Base-by-base conservation (phyloP, 2,888 invertebrate species). In the Cerastis leucographa region DNA sequence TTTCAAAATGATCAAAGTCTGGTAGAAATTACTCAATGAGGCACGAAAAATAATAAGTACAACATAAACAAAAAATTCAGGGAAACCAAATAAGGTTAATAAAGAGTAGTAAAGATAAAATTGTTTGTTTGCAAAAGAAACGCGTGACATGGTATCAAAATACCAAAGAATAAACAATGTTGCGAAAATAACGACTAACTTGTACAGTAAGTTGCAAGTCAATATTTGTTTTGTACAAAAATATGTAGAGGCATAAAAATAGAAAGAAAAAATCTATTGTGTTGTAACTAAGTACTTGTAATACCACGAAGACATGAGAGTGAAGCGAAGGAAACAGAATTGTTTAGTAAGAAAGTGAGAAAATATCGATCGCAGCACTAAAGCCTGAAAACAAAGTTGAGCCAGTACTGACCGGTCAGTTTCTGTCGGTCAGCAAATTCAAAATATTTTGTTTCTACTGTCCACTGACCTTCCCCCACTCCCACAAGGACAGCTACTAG, bases 181-280 rank as follows among this genome's bases (percentile, higher is more conserved):
- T 29, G 56, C 65, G 29, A 81, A 81, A 71, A 51, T 61, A 77
- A 74, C 70, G 69, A 64, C 69, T 61, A 68, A 71, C 12, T 35
- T 75, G 12, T 42, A 56, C 56, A 42, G 65, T 61, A 74, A 70
- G 51, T 40, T 12, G 19, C 35, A 76, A 59, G 56, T 51, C 44
- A 83, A 74, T 80, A 68, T 71, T 82, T 83, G 42, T 71, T 67
- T 68, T 67, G 66, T 49, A 54, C 12, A 82, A 67, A 81, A 83
- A 83, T 49, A 40, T 42, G 12, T n/a, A 44, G 69, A 25, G 22
- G 22, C 61, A 54, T 22, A 44, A 19, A 29, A 77, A 46, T 42
- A 42, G n/a, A 62, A 72, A 72, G 19, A n/a, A 66, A 76, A 81
- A 54, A 56, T 19, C 12, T 65, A 54, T 81, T 77, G 44, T 71